phyloP scores from a whole-genome alignment of 2,797 vertebrate species.

The Galagoides demidoff region DNA sequence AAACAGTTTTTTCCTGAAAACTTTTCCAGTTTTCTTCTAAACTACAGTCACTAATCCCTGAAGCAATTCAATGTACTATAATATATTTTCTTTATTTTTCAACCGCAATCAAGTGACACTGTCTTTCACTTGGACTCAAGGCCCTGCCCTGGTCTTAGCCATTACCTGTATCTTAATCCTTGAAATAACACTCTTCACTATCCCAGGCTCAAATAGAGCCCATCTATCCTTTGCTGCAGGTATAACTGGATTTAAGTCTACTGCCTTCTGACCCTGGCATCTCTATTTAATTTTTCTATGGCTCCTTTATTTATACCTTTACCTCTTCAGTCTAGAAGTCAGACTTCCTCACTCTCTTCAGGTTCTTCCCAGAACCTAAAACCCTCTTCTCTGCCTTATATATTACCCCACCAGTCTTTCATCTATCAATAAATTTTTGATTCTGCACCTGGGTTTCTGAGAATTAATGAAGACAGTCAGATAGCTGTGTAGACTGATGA shows the following conservation, averaged over 20 bases:
- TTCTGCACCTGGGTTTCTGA: background rate
- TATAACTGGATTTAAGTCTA: background rate
- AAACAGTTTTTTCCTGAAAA: background rate
- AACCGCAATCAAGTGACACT: background rate
- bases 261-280: background rate
- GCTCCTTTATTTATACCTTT: background rate
- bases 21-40: background rate
- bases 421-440: background rate
- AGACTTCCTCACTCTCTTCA: background rate
- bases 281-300: background rate
- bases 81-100: background rate
- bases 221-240: background rate
- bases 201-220: background rate
- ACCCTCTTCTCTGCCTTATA: background rate
- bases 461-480: background rate
- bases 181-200: constrained; percentile 4
- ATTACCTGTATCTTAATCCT: background rate
- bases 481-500: background rate
- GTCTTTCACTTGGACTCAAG: background rate
- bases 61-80: background rate
- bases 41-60: background rate
- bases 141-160: background rate
- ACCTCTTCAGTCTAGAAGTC: background rate
- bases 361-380: background rate
- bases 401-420: background rate